Evolutionary conservation across 2,113 vertebrate species (phyloP).

Genomic region (Psilopsiagon aurifrons): DNA sequence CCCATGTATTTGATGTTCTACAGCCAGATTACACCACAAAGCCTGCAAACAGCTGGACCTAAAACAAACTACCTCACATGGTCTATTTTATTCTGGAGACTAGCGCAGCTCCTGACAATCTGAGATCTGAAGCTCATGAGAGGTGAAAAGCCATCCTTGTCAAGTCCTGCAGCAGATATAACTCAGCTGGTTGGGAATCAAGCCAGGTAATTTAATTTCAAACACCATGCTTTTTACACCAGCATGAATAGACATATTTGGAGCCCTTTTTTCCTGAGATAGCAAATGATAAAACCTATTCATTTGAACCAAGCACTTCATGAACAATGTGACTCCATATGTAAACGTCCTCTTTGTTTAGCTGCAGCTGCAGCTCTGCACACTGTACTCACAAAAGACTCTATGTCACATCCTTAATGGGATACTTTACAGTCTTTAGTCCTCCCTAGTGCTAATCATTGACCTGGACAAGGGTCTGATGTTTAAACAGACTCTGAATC

Average conservation of each 20-base stretch:
- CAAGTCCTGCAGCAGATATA: not conserved
- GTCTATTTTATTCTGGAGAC: not conserved
- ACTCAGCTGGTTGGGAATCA: not conserved
- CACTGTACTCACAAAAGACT: not conserved
- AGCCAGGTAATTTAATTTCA: not conserved
- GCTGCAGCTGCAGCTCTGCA: constrained; percentile 15
- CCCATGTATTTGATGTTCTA: rapidly evolving
- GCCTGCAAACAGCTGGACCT: not conserved
- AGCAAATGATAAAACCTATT: not conserved
- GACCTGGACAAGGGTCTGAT: not conserved
- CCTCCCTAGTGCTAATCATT: not conserved
- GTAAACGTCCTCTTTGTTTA: not conserved
- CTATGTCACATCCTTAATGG: not conserved
- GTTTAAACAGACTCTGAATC: not conserved
- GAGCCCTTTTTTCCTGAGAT: not conserved
- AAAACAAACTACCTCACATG: not conserved
- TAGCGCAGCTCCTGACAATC: not conserved
- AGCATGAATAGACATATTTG: not conserved
- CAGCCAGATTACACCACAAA: not conserved
- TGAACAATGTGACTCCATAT: not conserved
- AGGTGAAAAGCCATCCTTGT: not conserved
- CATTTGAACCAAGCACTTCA: not conserved
- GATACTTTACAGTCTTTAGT: not conserved
- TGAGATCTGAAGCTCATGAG: not conserved
- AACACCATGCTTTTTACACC: not conserved